phyloP scores from a whole-genome alignment of 2,113 vertebrate species.

The Brachyhypopomus gauderio region DNA sequence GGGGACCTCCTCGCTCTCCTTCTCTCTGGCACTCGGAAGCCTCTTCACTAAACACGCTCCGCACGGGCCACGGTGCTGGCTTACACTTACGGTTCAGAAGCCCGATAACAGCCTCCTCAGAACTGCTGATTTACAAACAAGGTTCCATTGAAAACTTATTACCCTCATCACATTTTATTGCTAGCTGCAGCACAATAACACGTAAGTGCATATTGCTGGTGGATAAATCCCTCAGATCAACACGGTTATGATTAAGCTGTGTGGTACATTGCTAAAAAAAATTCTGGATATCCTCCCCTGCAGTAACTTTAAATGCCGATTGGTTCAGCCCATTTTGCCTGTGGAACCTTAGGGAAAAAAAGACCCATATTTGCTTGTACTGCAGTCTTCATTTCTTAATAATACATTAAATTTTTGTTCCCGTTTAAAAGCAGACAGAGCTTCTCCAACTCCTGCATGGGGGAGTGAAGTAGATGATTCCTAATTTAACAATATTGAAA shows the following conservation, averaged over 20 bases:
- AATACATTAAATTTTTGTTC: neutral
- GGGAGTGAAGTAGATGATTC: neutral
- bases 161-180: neutral
- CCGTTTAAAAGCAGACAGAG: neutral
- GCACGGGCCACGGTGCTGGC: conserved; percentile 21
- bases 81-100: conserved; percentile 44
- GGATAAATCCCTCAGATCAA: neutral
- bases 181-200: neutral
- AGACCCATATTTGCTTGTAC: neutral
- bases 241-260: neutral
- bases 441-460: neutral
- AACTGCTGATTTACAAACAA: neutral
- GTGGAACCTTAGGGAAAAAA: neutral
- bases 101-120: neutral
- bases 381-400: neutral
- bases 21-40: conserved; percentile 52
- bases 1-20: conserved; percentile 38
- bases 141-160: neutral
- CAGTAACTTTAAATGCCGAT: neutral
- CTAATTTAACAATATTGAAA: conserved; percentile 15
- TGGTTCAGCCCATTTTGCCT: neutral
- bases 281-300: neutral
- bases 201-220: neutral
- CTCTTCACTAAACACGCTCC: conserved; percentile 30
- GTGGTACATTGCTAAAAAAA: neutral